Evolutionary conservation across 2,113 vertebrate genomes (phyloP).

Genomic region (Mobula hypostoma): DNA sequence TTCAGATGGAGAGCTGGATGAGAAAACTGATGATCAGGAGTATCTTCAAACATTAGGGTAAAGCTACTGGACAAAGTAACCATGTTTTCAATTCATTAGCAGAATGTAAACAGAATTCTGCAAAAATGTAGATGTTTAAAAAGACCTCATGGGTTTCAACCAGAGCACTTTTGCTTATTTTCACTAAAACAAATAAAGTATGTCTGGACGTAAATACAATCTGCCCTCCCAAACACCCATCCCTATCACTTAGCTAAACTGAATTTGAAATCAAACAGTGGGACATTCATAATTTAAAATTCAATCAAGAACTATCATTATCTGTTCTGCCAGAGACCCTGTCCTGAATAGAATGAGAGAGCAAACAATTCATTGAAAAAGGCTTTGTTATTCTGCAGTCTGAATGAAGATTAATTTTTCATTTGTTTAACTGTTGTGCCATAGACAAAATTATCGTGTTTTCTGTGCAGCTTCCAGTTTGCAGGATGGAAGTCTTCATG

Average conservation of each 20-base stretch:
- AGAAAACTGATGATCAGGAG: no score
- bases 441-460: background rate
- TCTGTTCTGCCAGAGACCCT: background rate
- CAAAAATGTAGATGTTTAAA: background rate
- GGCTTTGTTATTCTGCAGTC: conserved; percentile 1
- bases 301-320: conserved; percentile 33
- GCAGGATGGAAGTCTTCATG: background rate
- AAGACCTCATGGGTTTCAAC: background rate
- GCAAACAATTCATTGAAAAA: background rate
- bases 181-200: background rate
- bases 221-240: background rate
- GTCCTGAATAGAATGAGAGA: background rate
- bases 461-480: background rate
- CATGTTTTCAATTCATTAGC: conserved; percentile 6
- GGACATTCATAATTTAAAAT: conserved; percentile 34
- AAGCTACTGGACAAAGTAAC: no score
- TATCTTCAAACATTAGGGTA: no score
- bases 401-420: conserved; percentile 33
- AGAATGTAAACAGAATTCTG: conserved; percentile 1
- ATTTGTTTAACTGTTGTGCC: background rate
- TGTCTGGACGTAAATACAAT: background rate
- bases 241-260: background rate
- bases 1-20: no score
- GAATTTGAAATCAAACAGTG: conserved; percentile 20
- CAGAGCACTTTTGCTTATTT: background rate